Evolutionary conservation across 2,113 vertebrate genomes (phyloP), one percentile per base, ranked within the genome.

Genomic region (Condylura cristata): DNA sequence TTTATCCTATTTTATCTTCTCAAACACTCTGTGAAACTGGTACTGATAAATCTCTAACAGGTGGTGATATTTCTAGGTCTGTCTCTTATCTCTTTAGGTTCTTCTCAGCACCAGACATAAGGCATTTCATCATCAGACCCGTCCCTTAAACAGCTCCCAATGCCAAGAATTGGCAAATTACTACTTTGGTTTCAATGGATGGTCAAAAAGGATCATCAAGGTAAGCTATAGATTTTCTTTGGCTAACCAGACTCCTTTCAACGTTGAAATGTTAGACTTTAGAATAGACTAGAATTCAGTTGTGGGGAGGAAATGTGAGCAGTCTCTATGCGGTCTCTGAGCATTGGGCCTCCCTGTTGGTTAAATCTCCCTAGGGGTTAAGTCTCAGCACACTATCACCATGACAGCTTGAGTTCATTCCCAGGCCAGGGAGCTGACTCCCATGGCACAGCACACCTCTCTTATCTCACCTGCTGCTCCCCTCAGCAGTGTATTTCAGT

Each of bases 151-250:
- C 44, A 98, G 98, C 89, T 96, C 89, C 94, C 98, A 96, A 72
- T 98, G 98, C 93, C 98, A 98, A 89, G 92, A 95, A 82, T n/a
- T 96, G 75, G 91, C 78, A 53, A 93, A 91, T 86, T 91, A 89
- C 63, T 95, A 92, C 79, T 96, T 96, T 63, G 90, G 89, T 90
- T 96, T 98, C 84, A 98, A 98, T 2, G 98, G 98, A n/a, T 99
- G 98, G 98, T 98, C 96, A 65, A 98, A 98, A 90, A 97, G 74
- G 70, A 98, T 99, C 65, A 72, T 99, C 68, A 98, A 95, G 28
- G 98, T 99, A 97, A 98, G 44, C 41, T n/a, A 10, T 85, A 82
- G 68, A 41, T 60, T 95, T 79, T 89, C 22, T 90, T 68, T 80
- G 56, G 74, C 66, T 60, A 65, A 34, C 2, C 3, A 86, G 37